These are phyloP conservation scores for Pteronura brasiliensis DNA, from an alignment of 2,113 vertebrate species.

Conservation along the genomic window DNA sequence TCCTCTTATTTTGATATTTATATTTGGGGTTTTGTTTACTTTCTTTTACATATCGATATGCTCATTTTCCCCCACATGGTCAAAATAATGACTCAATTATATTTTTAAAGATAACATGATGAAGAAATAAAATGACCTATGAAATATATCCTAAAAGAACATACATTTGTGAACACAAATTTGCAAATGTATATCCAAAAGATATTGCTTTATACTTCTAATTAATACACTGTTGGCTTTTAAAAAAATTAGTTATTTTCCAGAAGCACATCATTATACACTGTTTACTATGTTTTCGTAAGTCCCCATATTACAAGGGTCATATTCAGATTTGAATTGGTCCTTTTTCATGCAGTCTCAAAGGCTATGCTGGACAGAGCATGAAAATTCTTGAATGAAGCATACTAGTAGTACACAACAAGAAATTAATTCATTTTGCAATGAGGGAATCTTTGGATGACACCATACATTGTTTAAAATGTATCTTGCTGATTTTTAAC, in stretches of 20 bases:
- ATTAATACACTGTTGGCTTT: slow-evolving; percentile 64
- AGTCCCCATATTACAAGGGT: background rate
- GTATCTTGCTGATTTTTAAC: slow-evolving; percentile 53
- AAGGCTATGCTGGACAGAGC: slow-evolving; percentile 32
- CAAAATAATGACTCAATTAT: background rate
- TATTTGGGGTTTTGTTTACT: background rate
- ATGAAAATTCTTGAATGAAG: slow-evolving; percentile 1
- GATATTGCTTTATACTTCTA: slow-evolving; percentile 47
- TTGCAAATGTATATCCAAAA: slow-evolving; percentile 31
- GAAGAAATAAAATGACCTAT: background rate
- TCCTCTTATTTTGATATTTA: slow-evolving; percentile 46
- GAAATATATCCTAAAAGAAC: background rate
- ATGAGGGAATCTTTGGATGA: background rate
- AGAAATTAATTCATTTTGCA: slow-evolving; percentile 33
- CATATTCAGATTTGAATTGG: slow-evolving; percentile 44
- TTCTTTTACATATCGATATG: background rate
- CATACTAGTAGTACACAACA: background rate
- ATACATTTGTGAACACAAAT: background rate
- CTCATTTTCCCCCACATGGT: background rate
- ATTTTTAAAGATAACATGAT: slow-evolving; percentile 10
- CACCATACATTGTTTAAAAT: background rate
- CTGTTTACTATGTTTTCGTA: slow-evolving; percentile 55
- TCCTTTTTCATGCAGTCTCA: slow-evolving; percentile 37
- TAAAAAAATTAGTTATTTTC: slow-evolving; percentile 67
- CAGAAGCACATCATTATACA: slow-evolving; percentile 35